phyloP scores from a whole-genome alignment of 2,113 vertebrate species.

The Typhlomys cinereus region DNA sequence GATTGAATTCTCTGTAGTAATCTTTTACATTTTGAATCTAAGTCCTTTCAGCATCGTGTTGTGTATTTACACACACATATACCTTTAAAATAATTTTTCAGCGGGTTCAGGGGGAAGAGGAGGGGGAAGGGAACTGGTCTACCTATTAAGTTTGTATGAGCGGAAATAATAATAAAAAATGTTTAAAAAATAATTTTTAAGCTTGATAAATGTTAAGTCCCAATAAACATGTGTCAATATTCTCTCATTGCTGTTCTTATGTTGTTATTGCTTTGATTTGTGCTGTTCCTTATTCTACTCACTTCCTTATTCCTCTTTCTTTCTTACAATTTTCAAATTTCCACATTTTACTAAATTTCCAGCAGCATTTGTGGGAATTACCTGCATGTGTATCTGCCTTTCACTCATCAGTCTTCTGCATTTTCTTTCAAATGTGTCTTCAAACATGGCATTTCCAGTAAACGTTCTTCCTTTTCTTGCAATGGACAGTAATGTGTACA shows the following conservation, averaged over 20 bases:
- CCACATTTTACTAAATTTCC: neutral
- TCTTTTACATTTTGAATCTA: neutral
- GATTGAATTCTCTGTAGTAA: too few species aligned
- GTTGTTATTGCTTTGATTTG: neutral
- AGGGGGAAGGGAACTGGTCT: too few species aligned
- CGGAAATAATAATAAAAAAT: too few species aligned
- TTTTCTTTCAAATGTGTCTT: neutral
- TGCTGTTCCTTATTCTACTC: too few species aligned
- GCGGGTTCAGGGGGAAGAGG: too few species aligned
- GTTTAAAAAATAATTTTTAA: too few species aligned
- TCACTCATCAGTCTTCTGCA: neutral
- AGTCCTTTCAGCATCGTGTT: neutral
- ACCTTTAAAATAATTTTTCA: too few species aligned
- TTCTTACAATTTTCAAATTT: neutral
- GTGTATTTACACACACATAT: neutral
- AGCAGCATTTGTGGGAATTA: neutral
- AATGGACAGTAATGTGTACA: neutral
- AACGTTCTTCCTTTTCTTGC: neutral
- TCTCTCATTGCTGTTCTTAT: neutral
- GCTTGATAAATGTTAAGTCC: neutral
- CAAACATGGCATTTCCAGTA: neutral
- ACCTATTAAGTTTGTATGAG: too few species aligned
- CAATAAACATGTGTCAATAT: neutral
- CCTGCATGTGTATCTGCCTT: neutral
- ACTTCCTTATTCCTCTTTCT: too few species aligned